A percentile compares a stretch with the other conserved stretches of the same genome.
Conservation (phyloP, 2,113 vertebrate genomes). For the Cygnus buccinator region DNA sequence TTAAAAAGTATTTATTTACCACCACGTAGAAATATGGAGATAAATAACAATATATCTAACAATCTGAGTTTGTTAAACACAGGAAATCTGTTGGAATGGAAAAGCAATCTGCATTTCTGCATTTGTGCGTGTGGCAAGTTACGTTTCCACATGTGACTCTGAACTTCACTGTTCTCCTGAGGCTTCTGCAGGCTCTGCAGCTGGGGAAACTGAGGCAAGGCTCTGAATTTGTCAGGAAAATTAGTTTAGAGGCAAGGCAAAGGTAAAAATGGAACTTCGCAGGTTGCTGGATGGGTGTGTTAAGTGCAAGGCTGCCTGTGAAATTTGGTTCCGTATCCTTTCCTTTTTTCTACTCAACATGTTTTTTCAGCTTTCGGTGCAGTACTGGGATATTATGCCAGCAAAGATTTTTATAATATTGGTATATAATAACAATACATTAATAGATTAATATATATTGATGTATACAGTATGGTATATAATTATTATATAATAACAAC, state of each 20-base stretch:
- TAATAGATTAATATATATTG: too few relatives aligned
- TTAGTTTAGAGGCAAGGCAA: background rate
- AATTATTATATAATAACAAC: too few relatives aligned
- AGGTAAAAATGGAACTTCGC: background rate
- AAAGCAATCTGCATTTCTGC: background rate
- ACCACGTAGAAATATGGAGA: background rate
- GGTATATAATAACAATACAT: background rate
- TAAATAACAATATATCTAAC: background rate
- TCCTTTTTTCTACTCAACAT: background rate
- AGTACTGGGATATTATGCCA: background rate
- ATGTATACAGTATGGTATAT: too few relatives aligned
- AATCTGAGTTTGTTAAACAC: background rate
- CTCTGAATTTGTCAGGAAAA: background rate
- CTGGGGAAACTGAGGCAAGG: background rate
- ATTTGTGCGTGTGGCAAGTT: background rate
- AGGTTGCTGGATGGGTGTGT: fast-evolving
- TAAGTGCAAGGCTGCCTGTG: background rate
- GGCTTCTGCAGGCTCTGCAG: background rate
- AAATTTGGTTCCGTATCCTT: background rate
- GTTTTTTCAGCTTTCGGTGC: background rate
- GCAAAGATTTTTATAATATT: background rate
- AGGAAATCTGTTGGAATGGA: background rate
- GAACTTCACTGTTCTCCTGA: background rate
- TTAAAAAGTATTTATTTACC: background rate
- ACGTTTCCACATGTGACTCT: background rate